These are phyloP conservation scores for Frankliniella intonsa DNA, from an alignment of 2,888 invertebrate genomes.

Conservation along the genomic window DNA sequence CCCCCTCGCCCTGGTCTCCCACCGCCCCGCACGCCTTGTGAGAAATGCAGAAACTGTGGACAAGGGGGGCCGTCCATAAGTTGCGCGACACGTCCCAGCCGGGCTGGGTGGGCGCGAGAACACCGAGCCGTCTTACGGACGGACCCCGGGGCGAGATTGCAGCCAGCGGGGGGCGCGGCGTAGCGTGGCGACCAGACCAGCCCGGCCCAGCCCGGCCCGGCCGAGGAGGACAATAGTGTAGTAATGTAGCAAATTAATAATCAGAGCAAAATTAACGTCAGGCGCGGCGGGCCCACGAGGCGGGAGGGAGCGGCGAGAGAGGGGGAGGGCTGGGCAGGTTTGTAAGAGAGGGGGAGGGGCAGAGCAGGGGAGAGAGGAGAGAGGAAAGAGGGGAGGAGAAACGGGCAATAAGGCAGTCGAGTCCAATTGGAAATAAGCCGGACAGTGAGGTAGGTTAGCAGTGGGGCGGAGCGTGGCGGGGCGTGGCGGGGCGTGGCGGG, in stretches of 20 bases:
- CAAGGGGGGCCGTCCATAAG: too few species aligned
- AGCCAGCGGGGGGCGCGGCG: not conserved
- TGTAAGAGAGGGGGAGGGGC: not conserved
- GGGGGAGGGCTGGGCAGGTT: not conserved
- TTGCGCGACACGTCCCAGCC: too few species aligned
- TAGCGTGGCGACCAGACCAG: conserved; percentile 24
- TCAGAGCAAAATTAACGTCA: conserved; percentile 6
- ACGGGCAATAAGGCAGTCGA: not conserved
- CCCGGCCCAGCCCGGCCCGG: not conserved
- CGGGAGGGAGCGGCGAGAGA: not conserved
- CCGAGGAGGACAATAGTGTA: conserved; percentile 1
- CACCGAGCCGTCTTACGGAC: too few species aligned
- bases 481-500: not conserved
- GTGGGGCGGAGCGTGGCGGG: not conserved
- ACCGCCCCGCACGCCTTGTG: not conserved
- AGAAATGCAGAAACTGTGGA: not conserved
- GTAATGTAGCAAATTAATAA: conserved; percentile 25
- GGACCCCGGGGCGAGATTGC: not conserved
- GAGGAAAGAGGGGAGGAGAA: not conserved
- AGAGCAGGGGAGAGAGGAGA: not conserved
- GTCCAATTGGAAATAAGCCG: too few species aligned
- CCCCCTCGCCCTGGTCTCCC: not conserved
- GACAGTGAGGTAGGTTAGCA: not conserved
- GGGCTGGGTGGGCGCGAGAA: too few species aligned
- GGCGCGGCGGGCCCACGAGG: not conserved